Percentiles rank a stretch among this genome's conserved stretches.
phyloP scores from a whole-genome alignment of 2,113 vertebrate genomes.

The Irena cyanogastra region DNA sequence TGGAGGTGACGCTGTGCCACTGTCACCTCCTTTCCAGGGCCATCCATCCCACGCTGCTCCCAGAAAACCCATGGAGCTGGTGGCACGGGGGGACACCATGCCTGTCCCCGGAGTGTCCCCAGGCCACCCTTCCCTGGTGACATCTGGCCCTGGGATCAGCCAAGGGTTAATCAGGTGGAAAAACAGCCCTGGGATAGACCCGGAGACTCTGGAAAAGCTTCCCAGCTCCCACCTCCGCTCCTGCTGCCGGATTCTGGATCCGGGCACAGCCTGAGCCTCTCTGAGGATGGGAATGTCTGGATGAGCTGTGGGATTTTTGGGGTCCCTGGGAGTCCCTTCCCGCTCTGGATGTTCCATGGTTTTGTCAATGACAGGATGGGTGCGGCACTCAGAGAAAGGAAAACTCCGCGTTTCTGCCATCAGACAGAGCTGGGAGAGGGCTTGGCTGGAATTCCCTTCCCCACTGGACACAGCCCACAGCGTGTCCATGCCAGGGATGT shows the following conservation, averaged over 20 bases:
- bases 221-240: neutral
- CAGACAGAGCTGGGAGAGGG: neutral
- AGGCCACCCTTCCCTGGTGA: neutral
- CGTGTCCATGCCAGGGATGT: fast-evolving
- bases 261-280: neutral
- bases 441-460: neutral
- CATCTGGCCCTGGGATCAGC: conserved; percentile 39
- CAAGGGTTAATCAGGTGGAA: neutral
- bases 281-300: neutral
- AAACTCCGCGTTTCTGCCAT: fast-evolving
- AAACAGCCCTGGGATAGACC: neutral
- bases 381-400: neutral
- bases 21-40: neutral
- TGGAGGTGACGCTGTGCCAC: fast-evolving
- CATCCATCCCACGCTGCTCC: neutral
- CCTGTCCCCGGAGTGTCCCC: neutral
- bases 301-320: neutral
- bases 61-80: fast-evolving
- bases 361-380: neutral
- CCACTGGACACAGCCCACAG: neutral
- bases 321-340: fast-evolving
- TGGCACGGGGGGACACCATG: fast-evolving
- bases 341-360: fast-evolving
- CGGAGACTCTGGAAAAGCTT: neutral
- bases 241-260: fast-evolving